A percentile compares a stretch with the other conserved stretches of the same genome.
phyloP scores from a whole-genome alignment of 2,113 vertebrate species.

The Baryphthengus martii region DNA sequence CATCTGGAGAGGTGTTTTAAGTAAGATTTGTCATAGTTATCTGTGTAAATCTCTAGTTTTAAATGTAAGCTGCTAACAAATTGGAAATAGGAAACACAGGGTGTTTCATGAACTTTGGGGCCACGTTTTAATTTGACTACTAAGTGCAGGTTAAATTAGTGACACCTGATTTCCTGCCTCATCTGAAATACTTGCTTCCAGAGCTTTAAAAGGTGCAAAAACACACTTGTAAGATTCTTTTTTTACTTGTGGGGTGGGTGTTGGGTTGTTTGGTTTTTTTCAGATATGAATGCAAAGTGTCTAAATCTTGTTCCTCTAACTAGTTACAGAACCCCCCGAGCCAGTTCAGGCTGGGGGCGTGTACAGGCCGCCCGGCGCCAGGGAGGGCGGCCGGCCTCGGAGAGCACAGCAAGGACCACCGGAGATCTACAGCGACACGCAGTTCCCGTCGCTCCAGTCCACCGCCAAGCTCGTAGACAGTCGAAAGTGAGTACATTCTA shows the following conservation, averaged over 20 bases:
- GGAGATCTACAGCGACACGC: constrained; percentile 91
- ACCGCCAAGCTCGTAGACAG: constrained; percentile 95
- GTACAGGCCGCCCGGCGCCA: constrained; percentile 93
- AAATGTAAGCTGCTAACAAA: background rate
- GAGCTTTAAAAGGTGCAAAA: background rate
- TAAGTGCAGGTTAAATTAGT: background rate
- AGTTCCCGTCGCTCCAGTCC: constrained; percentile 93
- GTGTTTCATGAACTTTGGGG: background rate
- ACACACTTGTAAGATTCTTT: background rate
- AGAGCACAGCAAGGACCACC: constrained; percentile 87
- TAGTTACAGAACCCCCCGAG: constrained; percentile 83
- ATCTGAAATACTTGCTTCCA: background rate
- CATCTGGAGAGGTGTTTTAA: background rate
- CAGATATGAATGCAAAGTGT: background rate
- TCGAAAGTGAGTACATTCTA: constrained; percentile 83
- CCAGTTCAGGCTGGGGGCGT: constrained; percentile 84
- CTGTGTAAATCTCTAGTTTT: background rate
- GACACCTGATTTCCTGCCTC: background rate
- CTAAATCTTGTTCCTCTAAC: background rate
- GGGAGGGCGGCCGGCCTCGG: constrained; percentile 77
- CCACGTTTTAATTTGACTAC: background rate
- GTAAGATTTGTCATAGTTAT: background rate
- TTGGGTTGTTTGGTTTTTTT: background rate
- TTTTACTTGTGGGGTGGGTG: background rate
- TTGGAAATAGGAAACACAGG: background rate